Evolutionary conservation across 2,888 invertebrate species (phyloP).

Genomic region (Tetragnatha montana): DNA sequence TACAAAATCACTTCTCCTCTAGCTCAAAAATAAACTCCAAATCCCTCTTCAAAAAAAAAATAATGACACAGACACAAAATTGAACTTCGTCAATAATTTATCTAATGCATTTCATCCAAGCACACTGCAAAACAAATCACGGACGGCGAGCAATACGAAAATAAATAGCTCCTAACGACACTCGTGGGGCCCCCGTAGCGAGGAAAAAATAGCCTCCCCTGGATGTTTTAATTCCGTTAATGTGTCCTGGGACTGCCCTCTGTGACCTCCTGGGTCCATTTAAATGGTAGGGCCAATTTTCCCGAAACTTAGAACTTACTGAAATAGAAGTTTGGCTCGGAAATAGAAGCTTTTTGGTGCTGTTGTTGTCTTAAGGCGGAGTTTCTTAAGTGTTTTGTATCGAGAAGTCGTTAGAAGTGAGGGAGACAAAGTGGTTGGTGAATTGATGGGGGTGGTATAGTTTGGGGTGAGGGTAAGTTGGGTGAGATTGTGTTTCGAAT

Average conservation of each 20-base stretch:
- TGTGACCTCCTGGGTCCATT: neutral
- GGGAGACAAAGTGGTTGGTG: too few relatives aligned
- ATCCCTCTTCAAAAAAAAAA: neutral
- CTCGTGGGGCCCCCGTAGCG: neutral
- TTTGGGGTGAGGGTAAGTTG: too few relatives aligned
- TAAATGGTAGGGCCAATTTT: neutral
- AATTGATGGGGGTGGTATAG: too few relatives aligned
- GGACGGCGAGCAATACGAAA: constrained; percentile 15
- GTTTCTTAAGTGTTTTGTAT: too few relatives aligned
- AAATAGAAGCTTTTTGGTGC: neutral
- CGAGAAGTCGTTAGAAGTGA: too few relatives aligned
- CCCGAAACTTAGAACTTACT: neutral
- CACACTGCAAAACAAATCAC: neutral
- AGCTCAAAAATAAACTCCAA: neutral
- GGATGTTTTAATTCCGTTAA: neutral
- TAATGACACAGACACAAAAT: neutral
- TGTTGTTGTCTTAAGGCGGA: neutral
- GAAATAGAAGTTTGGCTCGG: neutral
- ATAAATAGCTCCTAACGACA: constrained; percentile 22
- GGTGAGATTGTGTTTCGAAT: too few relatives aligned
- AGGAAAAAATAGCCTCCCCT: neutral
- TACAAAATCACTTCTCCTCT: too few relatives aligned
- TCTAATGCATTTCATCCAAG: neutral
- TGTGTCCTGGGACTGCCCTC: neutral
- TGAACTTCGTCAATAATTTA: neutral